Conservation (phyloP, 2,113 vertebrate species). For the Monopterus albus region DNA sequence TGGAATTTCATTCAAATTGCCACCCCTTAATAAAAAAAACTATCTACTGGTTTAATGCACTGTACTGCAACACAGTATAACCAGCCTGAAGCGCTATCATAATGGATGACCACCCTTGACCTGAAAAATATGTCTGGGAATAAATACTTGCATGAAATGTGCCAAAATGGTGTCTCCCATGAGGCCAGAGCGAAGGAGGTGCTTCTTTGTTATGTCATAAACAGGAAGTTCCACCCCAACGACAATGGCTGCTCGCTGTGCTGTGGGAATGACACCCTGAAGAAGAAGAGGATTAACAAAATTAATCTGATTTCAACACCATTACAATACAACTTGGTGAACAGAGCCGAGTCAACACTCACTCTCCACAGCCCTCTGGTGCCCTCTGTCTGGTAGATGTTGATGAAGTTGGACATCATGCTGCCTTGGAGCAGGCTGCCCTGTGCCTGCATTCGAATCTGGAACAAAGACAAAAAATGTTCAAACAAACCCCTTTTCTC, state of each 20-base stretch:
- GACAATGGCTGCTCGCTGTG: conserved; percentile 86
- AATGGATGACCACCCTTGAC: not conserved
- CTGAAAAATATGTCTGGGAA: too few relatives aligned
- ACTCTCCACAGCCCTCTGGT: conserved; percentile 95
- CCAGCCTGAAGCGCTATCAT: too few relatives aligned
- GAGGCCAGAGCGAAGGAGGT: conserved; percentile 81
- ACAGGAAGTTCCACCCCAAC: conserved; percentile 87
- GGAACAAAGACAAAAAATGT: conserved; percentile 33
- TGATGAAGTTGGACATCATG: conserved; percentile 98
- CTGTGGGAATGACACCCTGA: conserved; percentile 86
- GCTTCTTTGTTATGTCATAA: conserved; percentile 87
- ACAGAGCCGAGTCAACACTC: conserved; percentile 59
- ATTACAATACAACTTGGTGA: not conserved
- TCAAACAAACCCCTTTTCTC: not conserved
- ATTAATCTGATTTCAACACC: not conserved
- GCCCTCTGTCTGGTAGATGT: conserved; percentile 97
- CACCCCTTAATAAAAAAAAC: too few relatives aligned
- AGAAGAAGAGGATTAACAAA: not conserved
- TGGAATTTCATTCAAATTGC: too few relatives aligned
- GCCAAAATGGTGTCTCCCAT: conserved; percentile 85
- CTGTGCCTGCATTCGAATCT: conserved; percentile 98
- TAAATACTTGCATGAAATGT: conserved; percentile 81
- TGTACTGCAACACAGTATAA: too few relatives aligned
- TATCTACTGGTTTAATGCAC: too few relatives aligned
- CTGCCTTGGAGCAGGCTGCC: conserved; percentile 94